phyloP scores from a whole-genome alignment of 1,140 invertebrate genomes.

The Camponotus floridanus region DNA sequence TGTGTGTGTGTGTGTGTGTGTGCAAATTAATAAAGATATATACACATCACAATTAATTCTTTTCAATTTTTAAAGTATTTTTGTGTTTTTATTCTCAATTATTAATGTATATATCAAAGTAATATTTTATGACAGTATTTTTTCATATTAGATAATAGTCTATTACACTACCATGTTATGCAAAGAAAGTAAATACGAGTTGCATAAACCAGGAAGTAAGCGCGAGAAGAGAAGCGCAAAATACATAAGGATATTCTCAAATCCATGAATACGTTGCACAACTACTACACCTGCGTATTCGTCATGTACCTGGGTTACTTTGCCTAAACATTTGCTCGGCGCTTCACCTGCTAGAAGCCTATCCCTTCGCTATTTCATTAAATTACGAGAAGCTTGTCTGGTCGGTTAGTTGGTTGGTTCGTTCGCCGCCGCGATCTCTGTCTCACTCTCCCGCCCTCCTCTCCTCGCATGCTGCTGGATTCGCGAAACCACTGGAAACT shows the following conservation, averaged over 20 bases:
- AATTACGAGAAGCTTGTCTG: constrained; percentile 79
- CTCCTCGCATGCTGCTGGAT: constrained; percentile 37
- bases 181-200: neutral
- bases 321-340: constrained; percentile 81
- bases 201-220: neutral
- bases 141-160: neutral
- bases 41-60: neutral
- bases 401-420: constrained; percentile 67
- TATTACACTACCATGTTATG: neutral
- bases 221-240: constrained; percentile 1
- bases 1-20: too few relatives aligned
- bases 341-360: constrained; percentile 77
- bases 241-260: constrained; percentile 16
- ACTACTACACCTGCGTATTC: constrained; percentile 64
- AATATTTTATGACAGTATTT: neutral
- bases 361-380: constrained; percentile 84
- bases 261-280: constrained; percentile 63
- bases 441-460: constrained; percentile 33
- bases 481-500: constrained; percentile 80
- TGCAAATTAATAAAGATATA: too few relatives aligned
- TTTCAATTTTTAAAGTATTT: neutral
- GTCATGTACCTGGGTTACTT: constrained; percentile 73
- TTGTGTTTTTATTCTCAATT: neutral
- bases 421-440: constrained; percentile 33
- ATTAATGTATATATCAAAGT: neutral